Evolutionary conservation across 2,797 vertebrate genomes (phyloP).

Genomic region (Calcarius lapponicus): DNA sequence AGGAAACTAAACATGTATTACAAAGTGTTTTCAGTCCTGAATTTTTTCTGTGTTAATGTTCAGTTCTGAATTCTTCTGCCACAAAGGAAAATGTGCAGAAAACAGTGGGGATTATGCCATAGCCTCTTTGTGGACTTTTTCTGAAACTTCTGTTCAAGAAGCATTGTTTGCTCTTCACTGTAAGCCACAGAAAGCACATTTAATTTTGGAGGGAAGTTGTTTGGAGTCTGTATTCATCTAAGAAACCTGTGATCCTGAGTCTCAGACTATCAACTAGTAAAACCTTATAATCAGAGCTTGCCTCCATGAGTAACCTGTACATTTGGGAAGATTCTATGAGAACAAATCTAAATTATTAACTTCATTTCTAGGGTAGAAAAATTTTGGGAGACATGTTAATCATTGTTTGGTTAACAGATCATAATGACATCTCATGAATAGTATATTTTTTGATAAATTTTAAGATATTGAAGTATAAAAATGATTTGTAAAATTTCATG

Average conservation of each 20-base stretch:
- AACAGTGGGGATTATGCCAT: background rate
- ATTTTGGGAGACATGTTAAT: background rate
- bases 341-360: background rate
- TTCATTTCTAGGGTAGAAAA: background rate
- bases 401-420: background rate
- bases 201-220: background rate
- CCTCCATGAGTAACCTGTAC: background rate
- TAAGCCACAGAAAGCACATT: background rate
- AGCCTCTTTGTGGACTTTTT: background rate
- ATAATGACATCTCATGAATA: background rate
- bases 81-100: background rate
- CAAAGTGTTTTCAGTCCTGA: background rate
- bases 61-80: background rate
- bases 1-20: background rate
- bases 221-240: background rate
- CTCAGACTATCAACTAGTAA: background rate
- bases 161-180: rapidly evolving
- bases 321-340: background rate
- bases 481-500: background rate
- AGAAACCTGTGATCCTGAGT: background rate
- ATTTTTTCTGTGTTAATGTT: background rate
- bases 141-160: background rate
- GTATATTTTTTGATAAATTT: background rate
- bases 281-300: background rate
- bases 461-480: background rate